Conservation (phyloP, 2,113 vertebrate genomes). For the Prochilodus magdalenae region DNA sequence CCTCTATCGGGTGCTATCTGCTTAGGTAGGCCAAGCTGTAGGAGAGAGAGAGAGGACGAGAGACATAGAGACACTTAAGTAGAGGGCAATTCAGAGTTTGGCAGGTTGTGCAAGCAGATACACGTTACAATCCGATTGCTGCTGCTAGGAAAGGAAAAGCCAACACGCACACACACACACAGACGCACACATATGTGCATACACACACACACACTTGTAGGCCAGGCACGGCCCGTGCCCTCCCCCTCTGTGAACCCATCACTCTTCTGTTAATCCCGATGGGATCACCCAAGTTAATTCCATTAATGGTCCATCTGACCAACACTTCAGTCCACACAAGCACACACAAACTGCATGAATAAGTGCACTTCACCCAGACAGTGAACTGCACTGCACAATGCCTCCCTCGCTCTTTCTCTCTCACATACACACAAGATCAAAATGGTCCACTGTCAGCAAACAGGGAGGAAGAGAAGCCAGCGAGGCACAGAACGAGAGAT, state of each 20-base stretch:
- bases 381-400: constrained; percentile 6
- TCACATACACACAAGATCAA: constrained; percentile 25
- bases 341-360: constrained; percentile 1
- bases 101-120: background rate
- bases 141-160: constrained; percentile 25
- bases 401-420: background rate
- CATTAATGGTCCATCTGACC: constrained; percentile 42
- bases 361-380: constrained; percentile 9
- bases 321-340: constrained; percentile 16
- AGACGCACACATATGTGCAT: background rate
- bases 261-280: constrained; percentile 39
- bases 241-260: constrained; percentile 19
- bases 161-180: background rate
- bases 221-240: constrained; percentile 8
- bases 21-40: constrained; percentile 1
- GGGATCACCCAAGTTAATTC: constrained; percentile 51
- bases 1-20: constrained; percentile 9
- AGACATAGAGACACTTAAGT: background rate
- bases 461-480: constrained; percentile 2
- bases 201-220: background rate
- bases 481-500: constrained; percentile 10
- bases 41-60: constrained; percentile 20
- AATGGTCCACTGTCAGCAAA: constrained; percentile 49
- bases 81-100: constrained; percentile 22
- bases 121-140: constrained; percentile 18